Base-by-base conservation (phyloP, 2,113 vertebrate species). In the Leucoraja erinaceus region DNA sequence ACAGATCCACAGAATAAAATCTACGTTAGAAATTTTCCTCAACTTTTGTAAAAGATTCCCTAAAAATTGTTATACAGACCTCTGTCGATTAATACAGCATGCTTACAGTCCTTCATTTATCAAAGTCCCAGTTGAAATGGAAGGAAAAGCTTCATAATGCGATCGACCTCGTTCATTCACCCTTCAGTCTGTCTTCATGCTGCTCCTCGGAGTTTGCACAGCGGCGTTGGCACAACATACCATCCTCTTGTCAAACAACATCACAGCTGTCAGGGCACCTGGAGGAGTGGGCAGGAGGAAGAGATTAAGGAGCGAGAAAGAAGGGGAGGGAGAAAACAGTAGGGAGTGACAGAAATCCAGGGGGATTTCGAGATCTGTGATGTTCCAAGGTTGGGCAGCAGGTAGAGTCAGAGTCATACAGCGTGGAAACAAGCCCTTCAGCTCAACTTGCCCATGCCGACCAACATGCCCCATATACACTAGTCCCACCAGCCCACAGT, bases 221-320 rank as follows among this genome's bases (percentile, higher is more conserved):
- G 76, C 94, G 33, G 93, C 95, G 79, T 93, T 76, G 5, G 11
- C 79, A 83, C 95, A 47, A 22, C 61, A 56, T 1, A 94, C 93
- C 31, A 93, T 28, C 61, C 95, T 8, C 94, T 94, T 94, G 63
- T 96, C 95, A 31, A 94, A 95, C 92, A 97, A 94, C 94, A 97
- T 93, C 94, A 96, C 94, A 0, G 96, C 96, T 74, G 79, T 86
- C 74, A 94, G 93, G 95, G 94, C 94, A 25, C 96, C 96, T 97
- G 94, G 4, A 94, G 76, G 76, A 54, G 78, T 56, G 7, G 92
- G n/a, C 10, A 59, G 12, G 0, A 28, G 75, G 75, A 12, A 14
- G 8, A 4, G 70, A 22, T 72, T 72, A 9, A 25, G 72, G 72
- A 25, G 72, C 11, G 66, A 3, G 66, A 47, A 47, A 47, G 38